Percentiles rank a stretch among this genome's conserved stretches.
phyloP scores from a whole-genome alignment of 30 jellyfish, hydroid and myxozoan genomes.

The Nemopilema nomurai region DNA sequence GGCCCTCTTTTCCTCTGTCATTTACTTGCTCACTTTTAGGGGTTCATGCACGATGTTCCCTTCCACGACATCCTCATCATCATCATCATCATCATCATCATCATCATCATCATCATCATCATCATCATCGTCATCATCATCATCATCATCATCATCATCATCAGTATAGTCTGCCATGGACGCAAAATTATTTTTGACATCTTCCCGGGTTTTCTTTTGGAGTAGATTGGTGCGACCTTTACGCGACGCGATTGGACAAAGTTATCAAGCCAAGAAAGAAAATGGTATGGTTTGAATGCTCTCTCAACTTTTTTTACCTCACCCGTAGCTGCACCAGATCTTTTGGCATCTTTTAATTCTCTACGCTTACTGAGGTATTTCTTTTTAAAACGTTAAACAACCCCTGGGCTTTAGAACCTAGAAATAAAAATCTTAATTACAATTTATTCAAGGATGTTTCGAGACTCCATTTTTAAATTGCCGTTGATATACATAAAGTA shows the following conservation, averaged over 20 bases:
- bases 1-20: slow-evolving; percentile 5
- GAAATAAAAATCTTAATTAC: neutral
- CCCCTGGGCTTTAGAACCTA: slow-evolving; percentile 37
- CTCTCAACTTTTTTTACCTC: slow-evolving; percentile 30
- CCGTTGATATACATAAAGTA: neutral
- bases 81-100: neutral
- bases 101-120: neutral
- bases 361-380: slow-evolving; percentile 30
- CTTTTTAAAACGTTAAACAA: slow-evolving; percentile 4
- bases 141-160: neutral
- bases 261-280: slow-evolving; percentile 25
- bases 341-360: slow-evolving; percentile 37
- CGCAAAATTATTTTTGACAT: neutral
- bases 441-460: neutral
- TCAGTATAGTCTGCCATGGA: neutral
- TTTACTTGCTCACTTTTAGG: neutral
- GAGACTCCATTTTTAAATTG: neutral
- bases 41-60: neutral
- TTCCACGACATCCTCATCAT: neutral
- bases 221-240: slow-evolving; percentile 1
- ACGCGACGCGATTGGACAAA: slow-evolving; percentile 1
- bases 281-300: slow-evolving; percentile 1
- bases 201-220: neutral
- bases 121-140: neutral
- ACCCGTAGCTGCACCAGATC: slow-evolving; percentile 11